These are phyloP conservation scores for Listronotus oregonensis DNA, from an alignment of 1,140 invertebrate species.

Conservation along the genomic window DNA sequence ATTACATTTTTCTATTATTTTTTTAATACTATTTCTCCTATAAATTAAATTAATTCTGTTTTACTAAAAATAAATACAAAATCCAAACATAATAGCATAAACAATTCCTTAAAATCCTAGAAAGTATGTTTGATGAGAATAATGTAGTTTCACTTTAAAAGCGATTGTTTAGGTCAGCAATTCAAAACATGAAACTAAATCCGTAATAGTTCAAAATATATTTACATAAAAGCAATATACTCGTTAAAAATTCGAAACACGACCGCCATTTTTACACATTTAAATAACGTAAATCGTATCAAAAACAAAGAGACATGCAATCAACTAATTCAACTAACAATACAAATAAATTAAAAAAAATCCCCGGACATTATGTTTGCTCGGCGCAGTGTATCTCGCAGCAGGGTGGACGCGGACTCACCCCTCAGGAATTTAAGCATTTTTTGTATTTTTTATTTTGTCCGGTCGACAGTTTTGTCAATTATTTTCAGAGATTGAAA, in stretches of 20 bases:
- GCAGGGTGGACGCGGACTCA: background rate
- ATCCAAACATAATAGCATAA: no score
- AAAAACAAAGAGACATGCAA: constrained; percentile 23
- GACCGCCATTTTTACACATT: constrained; percentile 23
- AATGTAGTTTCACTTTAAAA: no score
- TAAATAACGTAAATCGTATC: constrained; percentile 19
- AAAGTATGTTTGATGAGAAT: no score
- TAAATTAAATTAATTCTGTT: no score
- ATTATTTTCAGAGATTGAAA: constrained; percentile 28
- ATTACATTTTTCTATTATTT: no score
- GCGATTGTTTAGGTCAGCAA: no score
- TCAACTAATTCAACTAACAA: constrained; percentile 29
- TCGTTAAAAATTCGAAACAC: constrained; percentile 7
- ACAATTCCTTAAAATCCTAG: no score
- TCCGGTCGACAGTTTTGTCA: constrained; percentile 18
- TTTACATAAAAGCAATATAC: no score
- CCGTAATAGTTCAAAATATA: no score
- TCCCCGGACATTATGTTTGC: constrained; percentile 4
- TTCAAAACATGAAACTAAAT: no score
- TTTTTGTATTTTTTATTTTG: constrained; percentile 10
- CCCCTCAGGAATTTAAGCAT: background rate
- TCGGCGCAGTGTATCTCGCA: background rate
- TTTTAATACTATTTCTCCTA: no score
- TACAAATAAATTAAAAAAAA: constrained; percentile 26
- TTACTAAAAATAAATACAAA: no score